Evolutionary conservation across 2,113 vertebrate species (phyloP), one percentile per base, ranked within the genome.

Genomic region (Hippolais icterina): DNA sequence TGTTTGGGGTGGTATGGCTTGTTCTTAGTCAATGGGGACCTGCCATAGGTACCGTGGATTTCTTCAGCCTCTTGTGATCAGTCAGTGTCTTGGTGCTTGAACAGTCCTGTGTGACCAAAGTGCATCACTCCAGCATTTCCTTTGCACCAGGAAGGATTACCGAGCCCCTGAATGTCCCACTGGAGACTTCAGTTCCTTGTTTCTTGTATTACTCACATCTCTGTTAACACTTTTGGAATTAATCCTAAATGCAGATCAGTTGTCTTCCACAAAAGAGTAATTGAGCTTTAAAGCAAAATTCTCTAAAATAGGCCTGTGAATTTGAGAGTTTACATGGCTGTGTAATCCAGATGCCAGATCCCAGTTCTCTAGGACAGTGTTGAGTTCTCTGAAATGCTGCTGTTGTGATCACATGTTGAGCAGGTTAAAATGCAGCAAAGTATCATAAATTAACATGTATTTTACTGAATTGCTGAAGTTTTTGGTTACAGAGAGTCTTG

Each of bases 141-240:
- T 71, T 29, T 78, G 56, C 4, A 0, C n/a, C 33, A 9, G 37
- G 54, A 27, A 44, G 35, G 56, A 15, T 85, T 65, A 3, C 31
- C 0, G 1, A 9, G 12, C 25, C 46, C 8, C 28, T 4, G 20
- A 12, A 0, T 37, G 12, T 47, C 54, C 23, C 4, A 0, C 20
- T 33, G 60, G 37, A 75, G 16, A 19, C 50, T 41, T 37, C 28
- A 11, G 16, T 42, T 50, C 57, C 9, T 18, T 15, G 3, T 49
- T 63, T 20, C 6, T 20, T 76, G 19, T 49, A 50, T 21, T 9
- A 1, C 18, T 41, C 1, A 0, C 19, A 19, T 54, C 6, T 76
- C 20, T 65, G 3, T 12, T n/a, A n/a, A 33, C 3, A 0, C 49
- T 61, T 68, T 21, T 12, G 66, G 53, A 65, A 16, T 72, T 61